Base-by-base conservation (phyloP, 1,140 invertebrate species). In the Caerostris darwini region DNA sequence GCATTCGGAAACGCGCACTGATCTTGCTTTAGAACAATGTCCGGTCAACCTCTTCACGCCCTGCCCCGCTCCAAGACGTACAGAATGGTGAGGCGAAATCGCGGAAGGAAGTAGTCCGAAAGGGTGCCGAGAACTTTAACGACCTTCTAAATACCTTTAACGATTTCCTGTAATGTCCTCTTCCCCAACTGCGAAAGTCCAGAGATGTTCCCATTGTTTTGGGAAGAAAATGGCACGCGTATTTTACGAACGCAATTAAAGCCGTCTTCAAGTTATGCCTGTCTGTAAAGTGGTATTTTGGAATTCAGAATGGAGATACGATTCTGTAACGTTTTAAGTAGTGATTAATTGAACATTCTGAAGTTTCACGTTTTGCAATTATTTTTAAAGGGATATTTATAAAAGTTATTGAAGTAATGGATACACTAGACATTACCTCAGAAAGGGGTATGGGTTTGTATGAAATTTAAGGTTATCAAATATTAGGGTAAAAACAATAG, bases 21-120 rank as follows among this genome's bases (percentile, higher is more conserved):
- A 91, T 91, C 90, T 82, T 50, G 2, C 71, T 82, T 50, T 19
- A 82, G 61, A 90, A 91, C 90, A 91, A 91, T 82, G 71, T 7
- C 14, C 12, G 87, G 87, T 67, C 64, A 67, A 71, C 50, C 57
- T 59, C n/a, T 50, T 82, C 90, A 82, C 77, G 34, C 57, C 71
- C 58, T 59, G 12, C 90, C 34, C 71, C 53, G 0, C 17, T 54
- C 56, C 6, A 34, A 50, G 14, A 17, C 53, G 10, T 61, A 19
- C n/a, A 12, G 71, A 91, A 82, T 91, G 77, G 77, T 10, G 90
- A 81, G 61, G 69, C 69, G 82, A 57, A 91, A 82, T 50, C 61
- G 59, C 81, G 90, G 90, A 92, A 92, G 90, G 90, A 92, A 92
- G 90, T 92, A 83, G 90, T 92, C 69, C 77, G 5, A 92, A 57